Evolutionary conservation across 2,113 vertebrate species (phyloP).

Genomic region (Rhinogobius similis): DNA sequence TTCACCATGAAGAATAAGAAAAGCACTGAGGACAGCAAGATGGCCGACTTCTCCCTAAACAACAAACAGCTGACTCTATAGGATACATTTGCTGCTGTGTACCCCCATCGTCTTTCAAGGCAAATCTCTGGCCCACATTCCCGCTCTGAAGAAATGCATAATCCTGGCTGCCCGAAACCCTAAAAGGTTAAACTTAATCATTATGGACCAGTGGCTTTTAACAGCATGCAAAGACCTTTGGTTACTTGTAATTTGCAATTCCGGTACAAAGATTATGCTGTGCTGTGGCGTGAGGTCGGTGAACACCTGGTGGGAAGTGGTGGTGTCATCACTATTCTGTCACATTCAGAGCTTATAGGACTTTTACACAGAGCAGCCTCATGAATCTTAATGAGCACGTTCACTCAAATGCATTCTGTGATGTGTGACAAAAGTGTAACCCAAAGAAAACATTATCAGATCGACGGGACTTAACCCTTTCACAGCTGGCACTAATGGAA

Average conservation of each 20-base stretch:
- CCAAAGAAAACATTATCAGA: constrained; percentile 17
- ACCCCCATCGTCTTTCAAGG: constrained; percentile 46
- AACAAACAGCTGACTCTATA: constrained; percentile 74
- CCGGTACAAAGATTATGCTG: constrained; percentile 28
- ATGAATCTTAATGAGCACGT: constrained; percentile 50
- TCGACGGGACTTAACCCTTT: neutral
- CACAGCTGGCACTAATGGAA: neutral
- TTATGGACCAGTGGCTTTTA: constrained; percentile 43
- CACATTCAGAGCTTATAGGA: constrained; percentile 40
- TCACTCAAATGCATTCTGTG: constrained; percentile 41
- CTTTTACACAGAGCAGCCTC: constrained; percentile 42
- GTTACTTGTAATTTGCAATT: constrained; percentile 54
- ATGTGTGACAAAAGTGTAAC: constrained; percentile 22
- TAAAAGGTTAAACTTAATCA: constrained; percentile 56
- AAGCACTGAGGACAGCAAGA: constrained; percentile 75
- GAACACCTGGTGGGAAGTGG: constrained; percentile 52
- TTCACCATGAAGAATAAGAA: constrained; percentile 60
- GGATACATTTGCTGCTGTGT: constrained; percentile 56
- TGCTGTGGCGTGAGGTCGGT: constrained; percentile 27
- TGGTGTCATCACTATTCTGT: constrained; percentile 50
- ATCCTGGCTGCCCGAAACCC: constrained; percentile 28
- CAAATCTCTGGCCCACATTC: constrained; percentile 42
- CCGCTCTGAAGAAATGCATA: constrained; percentile 45
- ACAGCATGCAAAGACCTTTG: constrained; percentile 46
- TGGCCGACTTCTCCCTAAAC: constrained; percentile 60